Conservation (phyloP, 2,888 invertebrate species). For the Acronicta leporina region DNA sequence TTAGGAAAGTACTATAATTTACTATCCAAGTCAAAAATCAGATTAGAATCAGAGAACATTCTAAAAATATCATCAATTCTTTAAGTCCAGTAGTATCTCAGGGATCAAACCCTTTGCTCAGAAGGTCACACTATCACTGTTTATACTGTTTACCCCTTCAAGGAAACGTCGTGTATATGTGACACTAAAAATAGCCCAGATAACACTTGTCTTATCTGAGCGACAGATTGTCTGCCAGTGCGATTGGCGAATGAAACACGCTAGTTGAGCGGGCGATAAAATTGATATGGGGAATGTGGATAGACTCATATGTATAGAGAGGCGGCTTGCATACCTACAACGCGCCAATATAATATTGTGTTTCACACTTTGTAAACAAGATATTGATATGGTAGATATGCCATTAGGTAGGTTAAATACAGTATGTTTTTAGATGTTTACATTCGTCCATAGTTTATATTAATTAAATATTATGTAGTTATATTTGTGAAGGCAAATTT, state of each 20-base stretch:
- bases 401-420: neutral
- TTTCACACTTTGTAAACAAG: neutral
- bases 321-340: neutral
- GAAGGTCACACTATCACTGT: conserved; percentile 35
- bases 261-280: conserved; percentile 47
- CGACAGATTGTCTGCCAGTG: conserved; percentile 65
- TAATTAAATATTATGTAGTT: too few species aligned
- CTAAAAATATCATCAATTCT: too few species aligned
- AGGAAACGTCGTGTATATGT: conserved; percentile 43
- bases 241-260: conserved; percentile 56
- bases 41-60: too few species aligned
- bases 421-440: too few species aligned
- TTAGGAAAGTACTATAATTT: too few species aligned
- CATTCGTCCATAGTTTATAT: too few species aligned
- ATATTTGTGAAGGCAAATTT: too few species aligned
- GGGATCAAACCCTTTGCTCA: conserved; percentile 9
- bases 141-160: conserved; percentile 37
- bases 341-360: neutral
- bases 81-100: neutral
- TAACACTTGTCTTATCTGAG: conserved; percentile 61
- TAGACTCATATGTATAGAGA: neutral
- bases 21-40: too few species aligned
- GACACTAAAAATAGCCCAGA: conserved; percentile 59
- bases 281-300: conserved; percentile 35
- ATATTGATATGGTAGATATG: neutral